Evolutionary conservation across 2,113 vertebrate genomes (phyloP).

Genomic region (Taurulus bubalis): DNA sequence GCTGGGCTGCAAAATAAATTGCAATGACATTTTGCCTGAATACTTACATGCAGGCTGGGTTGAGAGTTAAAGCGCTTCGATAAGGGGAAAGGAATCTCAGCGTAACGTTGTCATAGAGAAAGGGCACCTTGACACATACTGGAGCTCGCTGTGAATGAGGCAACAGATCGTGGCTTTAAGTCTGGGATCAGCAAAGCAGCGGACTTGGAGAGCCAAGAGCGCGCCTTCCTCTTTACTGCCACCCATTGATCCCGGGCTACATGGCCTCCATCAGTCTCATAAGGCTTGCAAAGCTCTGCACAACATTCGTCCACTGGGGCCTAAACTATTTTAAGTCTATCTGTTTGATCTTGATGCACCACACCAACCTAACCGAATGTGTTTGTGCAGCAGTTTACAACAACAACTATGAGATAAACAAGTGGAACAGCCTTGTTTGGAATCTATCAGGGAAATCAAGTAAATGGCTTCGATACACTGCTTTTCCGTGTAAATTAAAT

Average conservation of each 20-base stretch:
- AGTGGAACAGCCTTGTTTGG: neutral
- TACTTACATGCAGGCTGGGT: conserved; percentile 3
- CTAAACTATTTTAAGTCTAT: neutral
- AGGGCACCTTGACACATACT: conserved; percentile 80
- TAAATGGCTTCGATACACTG: neutral
- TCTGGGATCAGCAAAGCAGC: conserved; percentile 50
- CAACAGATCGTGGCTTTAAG: conserved; percentile 59
- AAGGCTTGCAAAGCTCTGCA: conserved; percentile 2
- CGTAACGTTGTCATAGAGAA: conserved; percentile 67
- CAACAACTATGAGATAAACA: neutral
- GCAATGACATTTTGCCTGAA: neutral
- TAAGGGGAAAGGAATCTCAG: conserved; percentile 65
- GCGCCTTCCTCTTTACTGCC: conserved; percentile 35
- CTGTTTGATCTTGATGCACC: neutral
- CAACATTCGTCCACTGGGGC: neutral
- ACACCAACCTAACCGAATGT: neutral
- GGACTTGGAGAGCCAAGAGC: conserved; percentile 47
- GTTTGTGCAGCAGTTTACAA: conserved; percentile 1
- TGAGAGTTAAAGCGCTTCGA: conserved; percentile 47
- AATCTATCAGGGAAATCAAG: neutral
- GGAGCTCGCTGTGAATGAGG: conserved; percentile 64
- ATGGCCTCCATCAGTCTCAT: neutral
- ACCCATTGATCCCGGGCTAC: conserved; percentile 38
- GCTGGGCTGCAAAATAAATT: neutral
- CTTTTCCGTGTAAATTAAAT: neutral